Evolutionary conservation across 2,797 vertebrate genomes (phyloP), one percentile per base, ranked within the genome.

Genomic region (Xenopus petersii): DNA sequence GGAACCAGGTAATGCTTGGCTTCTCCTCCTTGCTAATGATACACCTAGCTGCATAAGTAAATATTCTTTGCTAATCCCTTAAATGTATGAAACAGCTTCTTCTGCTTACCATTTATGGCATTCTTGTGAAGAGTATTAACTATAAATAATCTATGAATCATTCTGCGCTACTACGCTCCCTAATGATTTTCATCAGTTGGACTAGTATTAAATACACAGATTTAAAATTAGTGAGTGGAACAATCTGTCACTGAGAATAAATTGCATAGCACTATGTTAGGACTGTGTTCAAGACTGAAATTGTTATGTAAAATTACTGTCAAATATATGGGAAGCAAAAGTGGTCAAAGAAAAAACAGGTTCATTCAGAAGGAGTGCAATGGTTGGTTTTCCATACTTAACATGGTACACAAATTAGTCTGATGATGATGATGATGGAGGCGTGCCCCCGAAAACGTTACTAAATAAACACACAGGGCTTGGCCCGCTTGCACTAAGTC

Each of bases 1-100:
- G 48, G 93, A 92, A 71, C 93, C 94, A 84, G 93, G 97, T 97
- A 92, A 12, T 93, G 92, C 81, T 61, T 75, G 36, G 36, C 36
- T 6, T 51, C 80, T 11, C 7, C 30, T 64, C 36, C 62, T 46
- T 47, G 11, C 15, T 64, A 46, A 17, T 10, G 11, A 42, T 42
- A 9, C 8, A 42, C 36, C 5, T 5, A 42, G 36, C 36, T 5
- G 8, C 5, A 42, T 42, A 42, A 42, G 36, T 42, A 17, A 47
- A 67, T 67, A 26, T 51, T 13, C 36, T 24, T 12, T 60, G 33
- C 55, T 9, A 60, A 24, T 10, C 56, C 12, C 54, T 15, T 48
- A 60, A 47, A 48, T 58, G 51, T 21, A 30, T 17, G 15, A 67
- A 55, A 12, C 55, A 17, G 16, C 26, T 30, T 30, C 2, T 30